These are phyloP conservation scores for Tineola bisselliella DNA, from an alignment of 2,888 invertebrate species.

Conservation along the genomic window DNA sequence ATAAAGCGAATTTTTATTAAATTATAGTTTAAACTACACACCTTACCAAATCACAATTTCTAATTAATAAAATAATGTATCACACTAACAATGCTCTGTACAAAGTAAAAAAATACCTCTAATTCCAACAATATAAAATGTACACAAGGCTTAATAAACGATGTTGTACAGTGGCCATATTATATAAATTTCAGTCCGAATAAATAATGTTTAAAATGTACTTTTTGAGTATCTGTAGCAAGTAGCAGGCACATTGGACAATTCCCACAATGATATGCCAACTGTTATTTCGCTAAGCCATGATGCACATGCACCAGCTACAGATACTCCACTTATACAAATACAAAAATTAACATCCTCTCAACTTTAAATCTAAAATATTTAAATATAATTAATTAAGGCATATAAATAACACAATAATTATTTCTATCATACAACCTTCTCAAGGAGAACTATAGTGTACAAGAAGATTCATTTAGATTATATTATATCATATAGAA, in stretches of 20 bases:
- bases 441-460: conserved; percentile 41
- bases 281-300: not conserved
- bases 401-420: conserved; percentile 52
- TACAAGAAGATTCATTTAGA: not conserved
- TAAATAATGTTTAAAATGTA: conserved; percentile 4
- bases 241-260: not conserved
- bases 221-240: not conserved
- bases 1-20: conserved; percentile 37
- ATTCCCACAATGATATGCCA: conserved; percentile 8
- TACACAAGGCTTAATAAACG: not conserved
- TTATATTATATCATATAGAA: no score
- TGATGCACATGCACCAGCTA: no score
- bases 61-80: conserved; percentile 57
- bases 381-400: conserved; percentile 44
- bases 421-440: conserved; percentile 56
- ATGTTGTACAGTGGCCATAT: not conserved
- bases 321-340: conserved; percentile 16
- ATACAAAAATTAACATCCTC: conserved; percentile 20
- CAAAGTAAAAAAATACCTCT: conserved; percentile 61
- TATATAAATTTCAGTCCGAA: conserved; percentile 10
- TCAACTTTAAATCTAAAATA: conserved; percentile 15
- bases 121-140: conserved; percentile 53
- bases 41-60: conserved; percentile 63
- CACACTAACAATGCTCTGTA: conserved; percentile 65
- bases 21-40: conserved; percentile 52